Percentiles rank a stretch among this genome's conserved stretches.
These are phyloP conservation scores for Bambusicola thoracicus DNA, from an alignment of 2,113 vertebrate species.

Conservation along the genomic window DNA sequence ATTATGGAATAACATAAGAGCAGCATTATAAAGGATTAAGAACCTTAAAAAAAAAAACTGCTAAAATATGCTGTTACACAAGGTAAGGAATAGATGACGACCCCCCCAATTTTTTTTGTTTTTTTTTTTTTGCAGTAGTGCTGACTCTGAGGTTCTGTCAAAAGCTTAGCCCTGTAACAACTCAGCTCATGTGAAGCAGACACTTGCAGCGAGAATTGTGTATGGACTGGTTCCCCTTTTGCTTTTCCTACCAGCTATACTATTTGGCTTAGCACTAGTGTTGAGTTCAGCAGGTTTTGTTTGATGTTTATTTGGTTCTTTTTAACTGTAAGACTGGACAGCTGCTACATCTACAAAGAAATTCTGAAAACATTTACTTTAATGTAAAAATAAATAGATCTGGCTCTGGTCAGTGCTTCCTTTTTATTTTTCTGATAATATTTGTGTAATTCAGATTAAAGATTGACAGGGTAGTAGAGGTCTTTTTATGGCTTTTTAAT, in stretches of 20 bases:
- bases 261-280: not conserved
- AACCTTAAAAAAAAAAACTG: not conserved
- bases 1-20: not conserved
- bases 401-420: accelerated
- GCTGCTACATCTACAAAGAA: not conserved
- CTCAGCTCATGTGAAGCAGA: not conserved
- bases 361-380: not conserved
- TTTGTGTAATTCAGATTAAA: not conserved
- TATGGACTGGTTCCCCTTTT: not conserved
- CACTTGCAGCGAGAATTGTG: too few relatives aligned
- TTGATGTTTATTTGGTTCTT: not conserved
- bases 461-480: not conserved
- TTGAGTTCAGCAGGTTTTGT: not conserved
- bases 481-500: not conserved
- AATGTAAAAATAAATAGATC: not conserved
- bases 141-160: not conserved
- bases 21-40: not conserved
- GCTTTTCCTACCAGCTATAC: not conserved
- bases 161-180: not conserved
- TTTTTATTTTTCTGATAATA: not conserved
- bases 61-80: not conserved
- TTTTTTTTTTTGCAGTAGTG: not conserved
- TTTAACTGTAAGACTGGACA: not conserved
- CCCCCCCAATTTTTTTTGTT: too few relatives aligned
- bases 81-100: not conserved